These are phyloP conservation scores for Petroica traversi DNA, from an alignment of 2,113 vertebrate species.

Conservation along the genomic window DNA sequence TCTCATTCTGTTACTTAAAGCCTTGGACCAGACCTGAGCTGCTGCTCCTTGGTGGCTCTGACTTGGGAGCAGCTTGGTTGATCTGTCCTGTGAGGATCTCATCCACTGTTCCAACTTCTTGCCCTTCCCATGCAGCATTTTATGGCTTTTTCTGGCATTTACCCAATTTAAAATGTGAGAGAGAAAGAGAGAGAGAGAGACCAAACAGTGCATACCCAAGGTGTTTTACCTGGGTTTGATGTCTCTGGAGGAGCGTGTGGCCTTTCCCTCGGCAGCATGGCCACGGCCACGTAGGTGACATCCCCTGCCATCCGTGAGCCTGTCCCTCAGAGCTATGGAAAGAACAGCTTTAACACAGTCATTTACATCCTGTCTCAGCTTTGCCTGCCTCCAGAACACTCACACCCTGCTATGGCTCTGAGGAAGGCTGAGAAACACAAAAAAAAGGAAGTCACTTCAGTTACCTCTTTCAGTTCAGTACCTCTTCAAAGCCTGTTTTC, in stretches of 20 bases:
- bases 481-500: conserved; percentile 41
- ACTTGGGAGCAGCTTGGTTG: not conserved
- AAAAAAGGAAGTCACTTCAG: conserved; percentile 16
- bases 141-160: not conserved
- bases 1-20: not conserved
- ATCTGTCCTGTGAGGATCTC: not conserved
- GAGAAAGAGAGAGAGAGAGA: not conserved
- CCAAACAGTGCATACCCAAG: not conserved
- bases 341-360: not conserved
- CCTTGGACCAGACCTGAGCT: not conserved
- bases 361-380: not conserved
- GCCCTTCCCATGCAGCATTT: not conserved
- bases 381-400: conserved; percentile 21
- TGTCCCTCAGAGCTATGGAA: not conserved
- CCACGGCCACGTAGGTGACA: not conserved
- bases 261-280: not conserved
- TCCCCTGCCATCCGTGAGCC: conserved; percentile 31
- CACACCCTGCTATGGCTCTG: not conserved
- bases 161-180: not conserved
- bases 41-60: not conserved
- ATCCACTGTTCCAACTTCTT: not conserved
- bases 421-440: not conserved
- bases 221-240: conserved; percentile 28
- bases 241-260: not conserved
- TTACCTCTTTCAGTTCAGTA: not conserved